Percentiles rank a stretch among this genome's conserved stretches.
These are phyloP conservation scores for Siniperca scherzeri DNA, from an alignment of 2,797 vertebrate genomes.

Conservation along the genomic window DNA sequence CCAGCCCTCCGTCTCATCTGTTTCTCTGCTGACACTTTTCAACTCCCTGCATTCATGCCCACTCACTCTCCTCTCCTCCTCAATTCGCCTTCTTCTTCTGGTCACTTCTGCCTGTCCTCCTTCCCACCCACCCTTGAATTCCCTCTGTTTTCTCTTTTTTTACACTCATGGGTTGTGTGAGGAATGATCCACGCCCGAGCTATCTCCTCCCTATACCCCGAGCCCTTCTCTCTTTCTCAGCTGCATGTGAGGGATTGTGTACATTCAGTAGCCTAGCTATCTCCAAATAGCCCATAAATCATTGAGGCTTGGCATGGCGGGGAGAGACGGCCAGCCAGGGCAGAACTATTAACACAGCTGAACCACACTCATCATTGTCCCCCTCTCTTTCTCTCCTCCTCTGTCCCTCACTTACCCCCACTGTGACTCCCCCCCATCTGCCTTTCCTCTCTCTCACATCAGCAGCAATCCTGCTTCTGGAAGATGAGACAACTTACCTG, in stretches of 20 bases:
- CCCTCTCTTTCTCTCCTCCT: constrained; percentile 39
- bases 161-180: constrained; percentile 45
- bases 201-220: constrained; percentile 30
- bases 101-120: constrained; percentile 29
- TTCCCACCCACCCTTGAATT: constrained; percentile 17
- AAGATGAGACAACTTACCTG: constrained; percentile 26
- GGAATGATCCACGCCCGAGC: constrained; percentile 46
- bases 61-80: constrained; percentile 9
- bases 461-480: constrained; percentile 21
- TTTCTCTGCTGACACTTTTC: constrained; percentile 43
- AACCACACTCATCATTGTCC: constrained; percentile 70
- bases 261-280: constrained; percentile 74
- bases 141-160: constrained; percentile 44
- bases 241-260: constrained; percentile 67
- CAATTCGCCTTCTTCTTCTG: constrained; percentile 23
- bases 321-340: constrained; percentile 66
- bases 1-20: constrained; percentile 40
- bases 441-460: constrained; percentile 25
- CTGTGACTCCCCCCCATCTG: constrained; percentile 14
- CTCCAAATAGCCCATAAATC: constrained; percentile 85
- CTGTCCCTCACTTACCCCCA: constrained; percentile 40
- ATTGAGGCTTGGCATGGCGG: constrained; percentile 57
- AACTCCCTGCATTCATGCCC: constrained; percentile 36
- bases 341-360: constrained; percentile 76
- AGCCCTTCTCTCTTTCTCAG: constrained; percentile 38